phyloP scores from a whole-genome alignment of 2,113 vertebrate species.

The Heterotis niloticus region DNA sequence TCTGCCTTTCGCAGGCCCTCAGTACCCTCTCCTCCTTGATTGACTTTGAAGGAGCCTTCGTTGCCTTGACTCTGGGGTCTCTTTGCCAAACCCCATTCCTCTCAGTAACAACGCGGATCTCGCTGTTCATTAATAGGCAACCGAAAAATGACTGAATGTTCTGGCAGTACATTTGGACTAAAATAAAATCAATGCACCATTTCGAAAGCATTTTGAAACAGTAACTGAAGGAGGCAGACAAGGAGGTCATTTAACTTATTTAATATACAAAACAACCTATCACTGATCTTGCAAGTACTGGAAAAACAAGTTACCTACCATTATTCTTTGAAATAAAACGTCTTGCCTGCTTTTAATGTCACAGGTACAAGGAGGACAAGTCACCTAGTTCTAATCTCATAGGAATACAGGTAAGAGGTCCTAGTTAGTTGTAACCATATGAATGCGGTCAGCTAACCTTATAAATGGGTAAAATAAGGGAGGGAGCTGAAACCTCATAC shows the following conservation, averaged over 20 bases:
- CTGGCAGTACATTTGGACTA: not conserved
- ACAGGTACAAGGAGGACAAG: too few species aligned
- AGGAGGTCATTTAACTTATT: not conserved
- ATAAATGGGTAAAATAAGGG: not conserved
- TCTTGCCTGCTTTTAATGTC: too few species aligned
- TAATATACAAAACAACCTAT: not conserved
- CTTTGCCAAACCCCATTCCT: not conserved
- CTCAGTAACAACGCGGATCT: not conserved
- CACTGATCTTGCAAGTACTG: too few species aligned
- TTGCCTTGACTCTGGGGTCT: not conserved
- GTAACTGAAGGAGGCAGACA: not conserved
- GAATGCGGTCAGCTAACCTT: not conserved
- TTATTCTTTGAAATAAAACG: too few species aligned
- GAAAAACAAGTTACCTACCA: too few species aligned
- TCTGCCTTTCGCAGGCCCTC: constrained; percentile 8
- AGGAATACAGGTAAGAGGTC: not conserved
- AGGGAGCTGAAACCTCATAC: too few species aligned
- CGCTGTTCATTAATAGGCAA: not conserved
- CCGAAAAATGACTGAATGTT: not conserved
- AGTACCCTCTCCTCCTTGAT: not conserved
- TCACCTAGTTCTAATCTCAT: not conserved
- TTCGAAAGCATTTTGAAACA: not conserved
- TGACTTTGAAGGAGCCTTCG: not conserved
- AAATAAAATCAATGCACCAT: not conserved
- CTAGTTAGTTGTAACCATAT: not conserved